Percentiles rank a stretch among this genome's conserved stretches.
phyloP scores from a whole-genome alignment of 2,888 invertebrate species.

The Lepeophtheirus nordmannii region DNA sequence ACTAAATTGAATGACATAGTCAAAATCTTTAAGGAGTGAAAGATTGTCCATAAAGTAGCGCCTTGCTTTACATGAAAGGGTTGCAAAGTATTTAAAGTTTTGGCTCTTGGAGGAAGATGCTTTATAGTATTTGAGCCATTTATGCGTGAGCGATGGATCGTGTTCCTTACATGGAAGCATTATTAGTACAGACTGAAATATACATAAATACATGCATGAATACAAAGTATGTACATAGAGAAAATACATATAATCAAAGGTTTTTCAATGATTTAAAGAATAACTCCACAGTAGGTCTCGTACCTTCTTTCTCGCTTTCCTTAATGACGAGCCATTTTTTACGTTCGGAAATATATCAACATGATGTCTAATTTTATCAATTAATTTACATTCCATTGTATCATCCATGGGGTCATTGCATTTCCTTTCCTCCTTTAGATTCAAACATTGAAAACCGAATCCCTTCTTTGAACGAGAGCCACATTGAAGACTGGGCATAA shows the following conservation, averaged over 20 bases:
- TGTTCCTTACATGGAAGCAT: not conserved
- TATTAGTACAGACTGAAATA: not conserved
- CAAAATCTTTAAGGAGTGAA: not conserved
- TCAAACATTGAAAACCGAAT: not conserved
- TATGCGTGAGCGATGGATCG: not conserved
- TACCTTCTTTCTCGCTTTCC: too few species aligned
- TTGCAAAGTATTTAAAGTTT: not conserved
- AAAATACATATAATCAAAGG: too few species aligned
- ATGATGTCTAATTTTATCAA: not conserved
- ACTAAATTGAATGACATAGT: not conserved
- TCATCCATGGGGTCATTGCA: not conserved
- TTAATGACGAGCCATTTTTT: too few species aligned
- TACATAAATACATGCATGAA: not conserved
- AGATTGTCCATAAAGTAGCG: not conserved
- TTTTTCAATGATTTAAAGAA: too few species aligned
- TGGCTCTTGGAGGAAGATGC: not conserved
- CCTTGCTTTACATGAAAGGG: not conserved
- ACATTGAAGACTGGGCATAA: not conserved
- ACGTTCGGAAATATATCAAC: not conserved
- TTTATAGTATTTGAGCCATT: constrained; percentile 2
- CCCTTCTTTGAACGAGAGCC: not conserved
- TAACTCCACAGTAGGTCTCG: too few species aligned
- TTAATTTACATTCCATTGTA: not conserved
- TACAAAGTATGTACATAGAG: too few species aligned
- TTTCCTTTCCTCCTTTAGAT: not conserved